A percentile compares a stretch with the other conserved stretches of the same genome.
Conservation (phyloP, 2,113 vertebrate genomes). For the Otocyon megalotis region DNA sequence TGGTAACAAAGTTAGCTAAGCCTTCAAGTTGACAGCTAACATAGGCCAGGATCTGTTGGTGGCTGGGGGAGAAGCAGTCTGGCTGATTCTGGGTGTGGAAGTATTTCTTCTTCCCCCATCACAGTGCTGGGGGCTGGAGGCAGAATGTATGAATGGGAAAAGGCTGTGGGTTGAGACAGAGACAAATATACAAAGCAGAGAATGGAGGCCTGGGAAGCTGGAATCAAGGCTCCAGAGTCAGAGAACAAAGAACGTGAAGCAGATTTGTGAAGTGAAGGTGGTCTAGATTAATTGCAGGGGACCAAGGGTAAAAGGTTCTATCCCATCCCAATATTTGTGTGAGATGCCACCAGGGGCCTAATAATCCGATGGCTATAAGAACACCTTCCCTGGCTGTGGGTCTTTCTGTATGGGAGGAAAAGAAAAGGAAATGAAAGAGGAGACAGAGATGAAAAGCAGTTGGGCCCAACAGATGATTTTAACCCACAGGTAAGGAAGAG, state of each 20-base stretch:
- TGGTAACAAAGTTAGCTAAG: neutral
- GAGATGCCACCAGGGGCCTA: neutral
- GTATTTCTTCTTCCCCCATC: neutral
- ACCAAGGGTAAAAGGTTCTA: neutral
- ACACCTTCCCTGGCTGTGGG: neutral
- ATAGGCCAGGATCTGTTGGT: neutral
- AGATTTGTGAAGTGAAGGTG: neutral
- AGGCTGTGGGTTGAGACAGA: neutral
- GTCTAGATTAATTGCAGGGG: neutral
- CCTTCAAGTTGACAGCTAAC: fast-evolving
- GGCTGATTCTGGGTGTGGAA: too few species aligned
- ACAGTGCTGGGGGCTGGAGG: neutral
- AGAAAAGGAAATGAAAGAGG: neutral
- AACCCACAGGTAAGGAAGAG: constrained; percentile 18
- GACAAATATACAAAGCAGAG: neutral
- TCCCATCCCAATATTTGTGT: neutral
- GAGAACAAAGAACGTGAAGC: neutral
- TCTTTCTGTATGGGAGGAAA: neutral
- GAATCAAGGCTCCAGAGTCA: neutral
- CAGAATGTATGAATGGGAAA: neutral
- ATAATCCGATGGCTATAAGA: neutral
- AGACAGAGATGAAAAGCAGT: neutral
- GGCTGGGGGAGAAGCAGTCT: neutral
- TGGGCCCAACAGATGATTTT: neutral
- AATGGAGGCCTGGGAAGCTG: neutral